Evolutionary conservation across 2,888 invertebrate genomes (phyloP).

Genomic region (Siphlonurus alternatus): DNA sequence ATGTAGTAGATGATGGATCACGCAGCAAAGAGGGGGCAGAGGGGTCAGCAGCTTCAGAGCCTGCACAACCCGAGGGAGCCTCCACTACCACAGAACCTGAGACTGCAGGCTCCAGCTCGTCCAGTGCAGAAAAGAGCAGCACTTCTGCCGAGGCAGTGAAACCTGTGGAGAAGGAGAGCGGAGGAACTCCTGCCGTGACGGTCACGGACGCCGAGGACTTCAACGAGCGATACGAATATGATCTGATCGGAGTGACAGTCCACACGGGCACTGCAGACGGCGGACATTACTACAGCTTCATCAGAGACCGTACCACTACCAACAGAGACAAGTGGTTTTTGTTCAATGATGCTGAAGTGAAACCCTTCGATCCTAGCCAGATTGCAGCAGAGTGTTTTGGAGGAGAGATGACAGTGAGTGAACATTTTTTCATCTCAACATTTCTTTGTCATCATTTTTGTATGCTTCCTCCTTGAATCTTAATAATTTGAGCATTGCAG

Average conservation of each 20-base stretch:
- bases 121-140: not conserved
- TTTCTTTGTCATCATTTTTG: slow-evolving; percentile 8
- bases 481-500: no score
- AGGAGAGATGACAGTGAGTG: slow-evolving; percentile 87
- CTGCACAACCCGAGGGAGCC: not conserved
- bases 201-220: slow-evolving; percentile 33
- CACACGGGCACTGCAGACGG: slow-evolving; percentile 98
- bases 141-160: slow-evolving; percentile 17
- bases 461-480: no score
- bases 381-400: slow-evolving; percentile 93
- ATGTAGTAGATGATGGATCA: slow-evolving; percentile 11
- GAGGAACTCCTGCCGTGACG: slow-evolving; percentile 24
- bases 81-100: no score
- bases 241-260: slow-evolving; percentile 85
- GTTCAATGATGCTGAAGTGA: slow-evolving; percentile 86
- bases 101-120: not conserved
- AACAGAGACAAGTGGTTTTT: slow-evolving; percentile 80
- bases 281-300: slow-evolving; percentile 93
- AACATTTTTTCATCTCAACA: slow-evolving; percentile 13
- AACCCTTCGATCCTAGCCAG: slow-evolving; percentile 87
- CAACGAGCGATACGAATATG: slow-evolving; percentile 46
- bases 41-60: not conserved
- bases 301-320: slow-evolving; percentile 58
- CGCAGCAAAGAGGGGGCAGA: not conserved
- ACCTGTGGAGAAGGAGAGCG: slow-evolving; percentile 23